Evolutionary conservation across 2,797 vertebrate genomes (phyloP).

Genomic region (Sphenodon punctatus): DNA sequence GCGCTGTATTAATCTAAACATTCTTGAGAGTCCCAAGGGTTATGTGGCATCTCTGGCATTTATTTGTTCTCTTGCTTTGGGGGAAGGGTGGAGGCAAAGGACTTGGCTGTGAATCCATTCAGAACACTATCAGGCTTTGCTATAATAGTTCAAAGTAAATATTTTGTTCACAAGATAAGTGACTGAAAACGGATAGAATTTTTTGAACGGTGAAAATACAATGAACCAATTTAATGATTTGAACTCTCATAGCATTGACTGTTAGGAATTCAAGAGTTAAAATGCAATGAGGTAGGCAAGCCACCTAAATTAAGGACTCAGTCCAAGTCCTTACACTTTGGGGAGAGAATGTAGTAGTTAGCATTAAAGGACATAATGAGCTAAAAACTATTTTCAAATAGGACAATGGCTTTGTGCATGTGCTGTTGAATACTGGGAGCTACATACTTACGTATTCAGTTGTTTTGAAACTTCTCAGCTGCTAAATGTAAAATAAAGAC

Average conservation of each 20-base stretch:
- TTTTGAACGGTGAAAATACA: conserved; percentile 30
- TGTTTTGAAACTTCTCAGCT: conserved; percentile 38
- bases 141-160: conserved; percentile 43
- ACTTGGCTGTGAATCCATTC: conserved; percentile 56
- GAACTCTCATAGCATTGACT: conserved; percentile 3
- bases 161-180: conserved; percentile 46
- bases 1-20: conserved; percentile 34
- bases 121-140: conserved; percentile 28
- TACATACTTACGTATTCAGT: not conserved
- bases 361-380: no score
- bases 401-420: not conserved
- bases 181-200: conserved; percentile 20
- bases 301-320: not conserved
- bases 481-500: conserved; percentile 42
- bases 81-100: conserved; percentile 65
- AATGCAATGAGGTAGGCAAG: not conserved
- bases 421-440: not conserved
- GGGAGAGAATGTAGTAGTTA: no score
- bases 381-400: no score
- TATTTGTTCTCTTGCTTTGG: conserved; percentile 65
- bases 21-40: conserved; percentile 62
- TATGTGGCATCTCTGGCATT: conserved; percentile 67
- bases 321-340: no score
- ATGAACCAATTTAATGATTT: conserved; percentile 24
- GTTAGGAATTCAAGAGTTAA: not conserved